Conservation (phyloP, 2,113 vertebrate genomes). For the Tursiops truncatus region DNA sequence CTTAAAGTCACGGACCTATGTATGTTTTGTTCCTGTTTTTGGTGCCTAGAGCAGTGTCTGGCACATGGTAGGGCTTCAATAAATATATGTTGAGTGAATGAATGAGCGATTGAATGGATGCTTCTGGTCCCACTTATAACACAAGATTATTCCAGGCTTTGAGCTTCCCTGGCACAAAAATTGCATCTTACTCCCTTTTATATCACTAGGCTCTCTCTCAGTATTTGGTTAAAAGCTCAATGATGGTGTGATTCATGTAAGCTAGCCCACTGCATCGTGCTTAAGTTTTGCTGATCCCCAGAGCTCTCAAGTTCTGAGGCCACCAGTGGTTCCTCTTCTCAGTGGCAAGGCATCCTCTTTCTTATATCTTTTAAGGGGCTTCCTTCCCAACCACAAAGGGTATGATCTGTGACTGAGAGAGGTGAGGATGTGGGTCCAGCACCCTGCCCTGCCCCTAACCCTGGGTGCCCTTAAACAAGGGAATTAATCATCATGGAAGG, state of each 20-base stretch:
- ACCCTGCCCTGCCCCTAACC: neutral
- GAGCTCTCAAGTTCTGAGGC: neutral
- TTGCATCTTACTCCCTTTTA: neutral
- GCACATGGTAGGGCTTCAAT: neutral
- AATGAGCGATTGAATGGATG: neutral
- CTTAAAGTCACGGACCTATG: neutral
- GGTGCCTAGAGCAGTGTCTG: neutral
- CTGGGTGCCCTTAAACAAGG: neutral
- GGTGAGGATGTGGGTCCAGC: neutral
- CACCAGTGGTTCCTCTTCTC: neutral
- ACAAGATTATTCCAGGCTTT: neutral
- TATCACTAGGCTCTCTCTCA: neutral
- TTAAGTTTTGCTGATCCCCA: neutral
- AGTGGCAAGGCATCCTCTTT: neutral
- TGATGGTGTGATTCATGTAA: neutral
- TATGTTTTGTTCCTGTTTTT: neutral
- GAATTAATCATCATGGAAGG: neutral
- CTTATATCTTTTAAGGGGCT: neutral
- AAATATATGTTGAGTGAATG: neutral
- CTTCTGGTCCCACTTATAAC: neutral
- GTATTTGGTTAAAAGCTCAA: neutral
- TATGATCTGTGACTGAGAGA: neutral
- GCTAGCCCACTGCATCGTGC: neutral
- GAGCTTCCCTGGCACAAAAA: neutral
- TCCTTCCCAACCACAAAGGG: neutral